Conservation (phyloP, 2,113 vertebrate genomes). For the Gallinago media region DNA sequence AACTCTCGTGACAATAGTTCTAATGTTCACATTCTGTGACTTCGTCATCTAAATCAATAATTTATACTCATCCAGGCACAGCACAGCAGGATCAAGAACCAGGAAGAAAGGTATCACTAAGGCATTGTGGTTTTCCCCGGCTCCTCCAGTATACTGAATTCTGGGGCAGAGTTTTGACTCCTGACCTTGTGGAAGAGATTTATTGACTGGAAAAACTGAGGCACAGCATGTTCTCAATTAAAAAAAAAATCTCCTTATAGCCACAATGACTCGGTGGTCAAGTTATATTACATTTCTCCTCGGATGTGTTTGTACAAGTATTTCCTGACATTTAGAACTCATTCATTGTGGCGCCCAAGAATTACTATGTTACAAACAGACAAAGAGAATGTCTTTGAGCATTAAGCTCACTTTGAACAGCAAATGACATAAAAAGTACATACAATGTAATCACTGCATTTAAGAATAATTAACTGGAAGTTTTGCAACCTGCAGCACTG, state of each 20-base stretch:
- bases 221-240: not conserved
- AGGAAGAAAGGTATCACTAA: not conserved
- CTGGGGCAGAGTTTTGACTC: not conserved
- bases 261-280: not conserved
- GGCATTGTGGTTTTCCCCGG: not conserved
- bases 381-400: not conserved
- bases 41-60: not conserved
- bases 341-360: not conserved
- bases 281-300: not conserved
- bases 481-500: not conserved
- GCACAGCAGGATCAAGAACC: not conserved
- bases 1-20: not conserved
- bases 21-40: not conserved
- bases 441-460: not conserved
- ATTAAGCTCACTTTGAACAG: not conserved
- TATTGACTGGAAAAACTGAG: not conserved
- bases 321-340: not conserved
- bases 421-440: not conserved
- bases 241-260: not conserved
- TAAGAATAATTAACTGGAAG: not conserved
- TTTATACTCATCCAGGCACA: not conserved
- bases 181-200: not conserved
- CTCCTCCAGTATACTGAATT: not conserved
- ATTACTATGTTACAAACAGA: not conserved
- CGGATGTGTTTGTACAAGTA: not conserved